Conservation (phyloP, 2,888 invertebrate genomes). For the Drosophila colorata region DNA sequence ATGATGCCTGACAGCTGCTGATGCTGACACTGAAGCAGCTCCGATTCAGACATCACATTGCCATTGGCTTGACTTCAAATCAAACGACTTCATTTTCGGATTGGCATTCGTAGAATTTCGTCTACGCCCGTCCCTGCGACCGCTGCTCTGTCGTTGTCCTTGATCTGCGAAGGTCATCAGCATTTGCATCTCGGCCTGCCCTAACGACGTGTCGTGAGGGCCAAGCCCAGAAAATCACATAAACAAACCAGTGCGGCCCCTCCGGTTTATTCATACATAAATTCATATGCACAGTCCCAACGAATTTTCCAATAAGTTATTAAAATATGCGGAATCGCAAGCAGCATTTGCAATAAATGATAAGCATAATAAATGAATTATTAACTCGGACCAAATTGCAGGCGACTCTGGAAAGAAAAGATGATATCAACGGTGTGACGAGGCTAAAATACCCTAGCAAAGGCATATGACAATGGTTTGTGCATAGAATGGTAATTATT, state of each 20-base stretch:
- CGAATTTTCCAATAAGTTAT: slow-evolving; percentile 67
- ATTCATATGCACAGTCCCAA: slow-evolving; percentile 56
- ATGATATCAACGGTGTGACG: not conserved
- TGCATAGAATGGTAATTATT: no score
- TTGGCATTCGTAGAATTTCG: slow-evolving; percentile 5
- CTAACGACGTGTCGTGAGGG: slow-evolving; percentile 62
- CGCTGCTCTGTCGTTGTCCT: slow-evolving; percentile 49
- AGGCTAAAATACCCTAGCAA: slow-evolving; percentile 7
- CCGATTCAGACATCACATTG: slow-evolving; percentile 45
- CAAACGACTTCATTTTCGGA: slow-evolving; percentile 9
- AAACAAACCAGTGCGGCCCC: slow-evolving; percentile 54
- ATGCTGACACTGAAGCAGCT: slow-evolving; percentile 1
- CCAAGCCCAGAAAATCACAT: slow-evolving; percentile 74
- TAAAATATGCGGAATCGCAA: slow-evolving; percentile 66
- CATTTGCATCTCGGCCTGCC: slow-evolving; percentile 68
- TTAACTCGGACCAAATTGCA: slow-evolving; percentile 40
- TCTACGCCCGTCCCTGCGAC: not conserved
- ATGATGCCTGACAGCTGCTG: slow-evolving; percentile 31
- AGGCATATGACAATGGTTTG: not conserved
- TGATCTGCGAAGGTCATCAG: slow-evolving; percentile 72
- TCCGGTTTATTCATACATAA: slow-evolving; percentile 64
- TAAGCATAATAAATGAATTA: slow-evolving; percentile 59
- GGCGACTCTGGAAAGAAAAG: not conserved
- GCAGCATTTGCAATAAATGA: slow-evolving; percentile 59
- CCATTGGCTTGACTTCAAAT: slow-evolving; percentile 68